phyloP scores from a whole-genome alignment of 2,113 vertebrate genomes.

The Macrotis lagotis region DNA sequence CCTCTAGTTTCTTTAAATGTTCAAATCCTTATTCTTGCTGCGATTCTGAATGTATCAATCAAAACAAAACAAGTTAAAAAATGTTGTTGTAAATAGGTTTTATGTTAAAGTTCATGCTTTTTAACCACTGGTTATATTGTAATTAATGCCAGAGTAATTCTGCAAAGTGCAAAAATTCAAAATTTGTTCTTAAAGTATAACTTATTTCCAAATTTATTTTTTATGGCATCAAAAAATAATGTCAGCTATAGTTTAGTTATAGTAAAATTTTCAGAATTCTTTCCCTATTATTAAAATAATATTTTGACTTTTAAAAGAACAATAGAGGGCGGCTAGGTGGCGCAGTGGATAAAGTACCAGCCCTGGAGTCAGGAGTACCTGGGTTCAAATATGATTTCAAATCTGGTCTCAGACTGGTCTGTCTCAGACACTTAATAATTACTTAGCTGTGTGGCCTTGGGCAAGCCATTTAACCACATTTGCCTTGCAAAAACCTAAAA shows the following conservation, averaged over 20 bases:
- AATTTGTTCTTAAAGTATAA: background rate
- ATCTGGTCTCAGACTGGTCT: too few relatives aligned
- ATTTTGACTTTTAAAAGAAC: background rate
- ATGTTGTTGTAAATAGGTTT: background rate
- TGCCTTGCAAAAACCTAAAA: too few relatives aligned
- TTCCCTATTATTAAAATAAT: background rate
- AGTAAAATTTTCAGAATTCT: background rate
- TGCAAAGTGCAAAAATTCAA: background rate
- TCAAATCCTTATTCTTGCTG: background rate
- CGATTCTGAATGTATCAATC: background rate
- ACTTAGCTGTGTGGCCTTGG: too few relatives aligned
- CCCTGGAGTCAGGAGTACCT: too few relatives aligned
- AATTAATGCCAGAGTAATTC: background rate
- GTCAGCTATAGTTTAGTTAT: background rate
- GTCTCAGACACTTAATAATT: too few relatives aligned
- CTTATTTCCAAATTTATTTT: background rate
- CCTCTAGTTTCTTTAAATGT: background rate
- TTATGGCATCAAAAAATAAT: background rate
- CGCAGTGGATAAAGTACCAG: too few relatives aligned
- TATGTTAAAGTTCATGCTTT: fast-evolving
- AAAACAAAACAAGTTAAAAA: background rate
- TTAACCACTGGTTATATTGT: fast-evolving
- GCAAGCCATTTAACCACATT: too few relatives aligned
- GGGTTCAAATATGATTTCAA: too few relatives aligned
- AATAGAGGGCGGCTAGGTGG: too few relatives aligned